Evolutionary conservation across 1,140 invertebrate genomes (phyloP), one percentile per base, ranked within the genome.

Genomic region (Venustaconcha ellipsiformis): DNA sequence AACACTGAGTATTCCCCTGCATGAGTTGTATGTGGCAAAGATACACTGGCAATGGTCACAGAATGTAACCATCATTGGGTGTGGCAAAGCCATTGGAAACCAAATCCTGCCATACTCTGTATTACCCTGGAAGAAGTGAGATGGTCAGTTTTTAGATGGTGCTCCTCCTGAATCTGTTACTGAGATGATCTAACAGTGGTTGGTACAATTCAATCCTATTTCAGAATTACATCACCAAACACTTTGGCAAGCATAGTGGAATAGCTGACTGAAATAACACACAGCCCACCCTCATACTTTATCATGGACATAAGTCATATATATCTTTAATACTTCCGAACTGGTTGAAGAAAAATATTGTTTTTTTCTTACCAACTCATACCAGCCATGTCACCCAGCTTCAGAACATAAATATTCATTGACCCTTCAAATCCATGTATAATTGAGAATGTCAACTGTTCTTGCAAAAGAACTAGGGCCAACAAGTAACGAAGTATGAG

Each of bases 191-290:
- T 79, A 80, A 64, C 72, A 89, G 75, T 82, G 91, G 91, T 20
- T 91, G 90, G 89, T 90, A 91, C 84, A 89, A 82, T 37, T 77
- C 72, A n/a, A 70, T 80, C 18, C 74, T 88, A 76, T 92, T 92
- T 86, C 59, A 90, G 55, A 84, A 90, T 84, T 91, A 91, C 57
- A 81, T 92, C 79, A 75, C 63, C 15, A 57, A 88, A 68, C 82
- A 91, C 81, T 91, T 92, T 70, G 30, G 85, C 1, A 84, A 84
- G 26, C 26, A 78, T 72, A 60, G 57, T 1, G 58, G 20, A 68
- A 88, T 85, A 75, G 79, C 23, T 79, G 79, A 57, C 62, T 78
- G 59, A 79, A 86, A 11, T 23, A 70, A 76, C 74, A 79, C 26
- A 30, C 26, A 30, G 26, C 26, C 26, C 26, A 30, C 78, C 20